These are phyloP conservation scores for Daktulosphaira vitifoliae DNA, from an alignment of 1,140 invertebrate species.

Conservation along the genomic window DNA sequence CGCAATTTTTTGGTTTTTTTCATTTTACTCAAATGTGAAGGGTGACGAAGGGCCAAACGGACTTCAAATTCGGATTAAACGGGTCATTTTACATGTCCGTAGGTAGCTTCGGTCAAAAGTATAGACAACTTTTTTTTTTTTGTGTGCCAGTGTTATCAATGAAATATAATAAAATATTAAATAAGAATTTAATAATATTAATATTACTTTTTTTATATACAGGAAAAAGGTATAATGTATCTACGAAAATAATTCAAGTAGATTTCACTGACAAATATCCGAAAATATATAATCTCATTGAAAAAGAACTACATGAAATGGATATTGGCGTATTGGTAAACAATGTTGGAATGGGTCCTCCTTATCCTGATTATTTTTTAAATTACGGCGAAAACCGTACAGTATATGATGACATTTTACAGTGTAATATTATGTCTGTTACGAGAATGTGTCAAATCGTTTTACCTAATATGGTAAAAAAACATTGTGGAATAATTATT, in stretches of 20 bases:
- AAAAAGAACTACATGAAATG: conserved; percentile 61
- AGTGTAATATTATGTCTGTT: conserved; percentile 53
- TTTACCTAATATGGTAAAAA: conserved; percentile 81
- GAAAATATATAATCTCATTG: conserved; percentile 67
- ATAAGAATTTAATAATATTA: too few species aligned
- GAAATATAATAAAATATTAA: too few species aligned
- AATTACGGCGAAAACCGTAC: conserved; percentile 51
- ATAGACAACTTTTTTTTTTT: too few species aligned
- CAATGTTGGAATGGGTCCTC: conserved; percentile 89
- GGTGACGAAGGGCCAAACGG: too few species aligned
- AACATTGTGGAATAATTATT: conserved; percentile 83
- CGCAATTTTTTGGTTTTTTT: too few species aligned
- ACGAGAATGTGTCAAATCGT: conserved; percentile 61
- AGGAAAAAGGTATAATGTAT: conserved; percentile 64
- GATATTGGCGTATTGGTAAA: conserved; percentile 90
- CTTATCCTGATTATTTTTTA: conserved; percentile 75
- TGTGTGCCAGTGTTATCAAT: too few species aligned
- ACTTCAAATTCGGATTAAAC: too few species aligned
- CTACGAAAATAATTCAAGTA: conserved; percentile 70
- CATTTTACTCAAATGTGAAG: too few species aligned
- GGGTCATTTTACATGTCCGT: too few species aligned
- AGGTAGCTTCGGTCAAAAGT: too few species aligned
- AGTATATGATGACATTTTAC: conserved; percentile 46
- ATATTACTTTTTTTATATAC: too few species aligned
- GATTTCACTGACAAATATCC: conserved; percentile 62